Evolutionary conservation across 30 jellyfish, hydroid and myxozoan genomes (phyloP), one percentile per base, ranked within the genome.

Genomic region (Catostylus mosaicus): DNA sequence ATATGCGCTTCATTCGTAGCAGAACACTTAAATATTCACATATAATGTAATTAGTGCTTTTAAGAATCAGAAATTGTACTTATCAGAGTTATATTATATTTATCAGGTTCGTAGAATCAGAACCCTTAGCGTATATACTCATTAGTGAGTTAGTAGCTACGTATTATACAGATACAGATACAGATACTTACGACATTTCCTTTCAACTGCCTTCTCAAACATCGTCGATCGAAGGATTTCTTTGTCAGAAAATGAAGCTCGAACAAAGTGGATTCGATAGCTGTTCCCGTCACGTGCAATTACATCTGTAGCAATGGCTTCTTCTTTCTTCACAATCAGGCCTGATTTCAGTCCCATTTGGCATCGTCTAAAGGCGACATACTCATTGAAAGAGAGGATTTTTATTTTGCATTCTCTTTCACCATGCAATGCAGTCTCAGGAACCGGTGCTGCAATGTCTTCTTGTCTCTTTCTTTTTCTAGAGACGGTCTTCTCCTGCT

Each of bases 341-440:
- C 88, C 88, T 23, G 78, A 78, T n/a, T 32, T 59, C 32, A 76
- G 45, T 35, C 88, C 88, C 48, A 12, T 61, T 31, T 60, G 47
- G 62, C 75, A 60, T 30, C 20, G 30, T 66, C 62, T 76, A 34
- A 76, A 76, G 24, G 56, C 69, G 24, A 38, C 20, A 46, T 76
- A 76, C 16, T 76, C 78, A 26, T 51, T 30, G 46, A 56, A 76
- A 0, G 77, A 30, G 23, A 76, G 43, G 35, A 76, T 60, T 26
- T 32, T 76, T 2, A 76, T 62, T 33, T 76, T 76, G 69, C 88
- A 57, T 40, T 76, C 88, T 37, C 75, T 9, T 62, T 14, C 78
- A 14, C 69, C 78, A 48, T 8, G 4, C 3, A 24, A 27, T 10
- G 30, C 29, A 3, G 67, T 52, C 7, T 7, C 29, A 22, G 45